Conservation (phyloP, 2,888 invertebrate genomes). For the Drosophila mimetica region DNA sequence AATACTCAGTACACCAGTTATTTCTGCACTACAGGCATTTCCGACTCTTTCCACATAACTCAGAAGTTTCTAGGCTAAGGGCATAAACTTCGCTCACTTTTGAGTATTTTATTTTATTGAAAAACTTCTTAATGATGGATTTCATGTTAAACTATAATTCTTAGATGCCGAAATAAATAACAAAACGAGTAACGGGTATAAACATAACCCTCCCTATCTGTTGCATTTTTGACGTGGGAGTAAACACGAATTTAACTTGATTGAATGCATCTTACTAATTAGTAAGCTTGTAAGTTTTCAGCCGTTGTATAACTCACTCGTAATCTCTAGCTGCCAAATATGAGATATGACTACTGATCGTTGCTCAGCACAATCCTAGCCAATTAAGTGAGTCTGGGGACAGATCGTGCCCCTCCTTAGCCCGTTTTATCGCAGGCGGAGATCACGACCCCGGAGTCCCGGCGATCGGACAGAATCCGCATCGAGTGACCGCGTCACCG, state of each 20-base stretch:
- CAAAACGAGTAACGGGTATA: no score
- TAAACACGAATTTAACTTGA: constrained; percentile 17
- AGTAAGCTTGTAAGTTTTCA: not conserved
- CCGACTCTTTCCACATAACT: no score
- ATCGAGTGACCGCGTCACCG: not conserved
- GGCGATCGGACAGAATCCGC: constrained; percentile 3
- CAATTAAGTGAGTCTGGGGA: constrained; percentile 17
- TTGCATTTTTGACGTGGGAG: not conserved
- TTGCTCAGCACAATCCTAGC: constrained; percentile 1
- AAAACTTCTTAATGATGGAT: not conserved
- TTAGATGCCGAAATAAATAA: not conserved
- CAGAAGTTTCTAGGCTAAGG: no score
- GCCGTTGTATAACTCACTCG: constrained; percentile 19
- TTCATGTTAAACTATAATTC: not conserved
- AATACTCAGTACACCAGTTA: no score
- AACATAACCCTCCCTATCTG: not conserved
- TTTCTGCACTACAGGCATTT: no score
- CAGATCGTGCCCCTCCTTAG: constrained; percentile 31
- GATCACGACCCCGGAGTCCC: constrained; percentile 30
- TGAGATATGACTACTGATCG: constrained; percentile 36
- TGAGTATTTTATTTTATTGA: not conserved
- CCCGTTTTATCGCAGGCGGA: constrained; percentile 19
- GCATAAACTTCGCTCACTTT: not conserved
- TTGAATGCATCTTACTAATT: constrained; percentile 13
- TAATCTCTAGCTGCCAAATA: constrained; percentile 22